Evolutionary conservation across 2,113 vertebrate genomes (phyloP), one percentile per base, ranked within the genome.

Genomic region (Panurus biarmicus): DNA sequence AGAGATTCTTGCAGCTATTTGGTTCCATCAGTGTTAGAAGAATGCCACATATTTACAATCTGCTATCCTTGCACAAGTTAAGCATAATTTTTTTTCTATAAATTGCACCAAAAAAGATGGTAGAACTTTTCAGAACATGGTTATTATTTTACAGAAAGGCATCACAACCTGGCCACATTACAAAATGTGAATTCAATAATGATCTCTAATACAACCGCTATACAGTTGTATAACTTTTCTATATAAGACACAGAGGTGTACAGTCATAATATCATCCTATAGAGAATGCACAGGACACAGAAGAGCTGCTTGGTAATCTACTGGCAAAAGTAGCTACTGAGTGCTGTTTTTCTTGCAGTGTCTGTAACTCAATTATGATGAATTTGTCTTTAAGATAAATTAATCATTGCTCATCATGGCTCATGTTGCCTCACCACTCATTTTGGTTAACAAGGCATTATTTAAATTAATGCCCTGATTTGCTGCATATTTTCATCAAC

Each of bases 381-480:
- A 62, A 90, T 81, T 89, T 89, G 24, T 84, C 69, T 90, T 84
- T 42, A 66, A 56, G 71, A 76, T 36, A 90, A 87, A 72, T 47
- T 74, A 67, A 81, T 85, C 66, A 53, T 25, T 69, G 36, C 38
- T 89, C 14, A 1, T 90, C 35, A 44, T 15, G 29, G 54, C 20
- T 94, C 51, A 82, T 2, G 5, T 61, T 95, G 67, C 56, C n/a
- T 76, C 4, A 4, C 54, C 44, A 33, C 51, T n/a, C 44, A 71
- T 71, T 62, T 87, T 79, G 48, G 47, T 93, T 94, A 89, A 66
- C 44, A 92, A 44, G 25, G 89, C 7, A 7, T 62, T 75, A 92
- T 85, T 92, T 79, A 96, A 96, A 78, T 73, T 56, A 95, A 93
- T 72, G 54, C 54, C 42, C 79, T 95, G 47, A 75, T 90, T 89